Percentiles rank a stretch among this genome's conserved stretches.
phyloP scores from a whole-genome alignment of 2,797 vertebrate genomes.

The Anabacerthia variegaticeps region DNA sequence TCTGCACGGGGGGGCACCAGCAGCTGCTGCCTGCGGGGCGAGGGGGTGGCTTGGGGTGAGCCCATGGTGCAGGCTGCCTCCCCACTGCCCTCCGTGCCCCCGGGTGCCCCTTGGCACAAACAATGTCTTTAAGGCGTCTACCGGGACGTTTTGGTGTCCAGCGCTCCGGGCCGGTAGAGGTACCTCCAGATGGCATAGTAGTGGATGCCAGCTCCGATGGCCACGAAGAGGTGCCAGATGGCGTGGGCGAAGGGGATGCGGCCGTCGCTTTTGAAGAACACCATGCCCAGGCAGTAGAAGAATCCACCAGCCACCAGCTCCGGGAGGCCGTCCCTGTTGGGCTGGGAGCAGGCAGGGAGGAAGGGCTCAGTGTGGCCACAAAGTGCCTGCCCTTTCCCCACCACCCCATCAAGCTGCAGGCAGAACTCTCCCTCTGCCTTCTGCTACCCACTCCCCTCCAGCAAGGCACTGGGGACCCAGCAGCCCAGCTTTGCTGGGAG shows the following conservation, averaged over 20 bases:
- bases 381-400: rapidly evolving
- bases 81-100: neutral
- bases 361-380: neutral
- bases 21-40: neutral
- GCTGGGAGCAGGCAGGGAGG: conserved; percentile 72
- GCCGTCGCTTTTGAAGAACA: conserved; percentile 97
- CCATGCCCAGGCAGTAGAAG: conserved; percentile 91
- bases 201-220: conserved; percentile 89
- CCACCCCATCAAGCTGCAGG: neutral
- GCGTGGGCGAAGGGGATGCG: conserved; percentile 94
- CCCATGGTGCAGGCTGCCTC: neutral
- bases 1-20: neutral
- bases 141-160: conserved; percentile 82
- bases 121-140: conserved; percentile 36
- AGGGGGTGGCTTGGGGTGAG: neutral
- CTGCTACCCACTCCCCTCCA: neutral
- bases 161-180: conserved; percentile 79
- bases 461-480: neutral
- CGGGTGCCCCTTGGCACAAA: neutral
- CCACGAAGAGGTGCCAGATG: conserved; percentile 97
- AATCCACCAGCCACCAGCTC: conserved; percentile 89
- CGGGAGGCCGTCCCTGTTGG: conserved; percentile 87
- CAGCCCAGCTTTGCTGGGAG: neutral
- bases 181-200: conserved; percentile 98
- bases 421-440: neutral